phyloP scores from a whole-genome alignment of 1,140 invertebrate genomes.

The Ostrea edulis region DNA sequence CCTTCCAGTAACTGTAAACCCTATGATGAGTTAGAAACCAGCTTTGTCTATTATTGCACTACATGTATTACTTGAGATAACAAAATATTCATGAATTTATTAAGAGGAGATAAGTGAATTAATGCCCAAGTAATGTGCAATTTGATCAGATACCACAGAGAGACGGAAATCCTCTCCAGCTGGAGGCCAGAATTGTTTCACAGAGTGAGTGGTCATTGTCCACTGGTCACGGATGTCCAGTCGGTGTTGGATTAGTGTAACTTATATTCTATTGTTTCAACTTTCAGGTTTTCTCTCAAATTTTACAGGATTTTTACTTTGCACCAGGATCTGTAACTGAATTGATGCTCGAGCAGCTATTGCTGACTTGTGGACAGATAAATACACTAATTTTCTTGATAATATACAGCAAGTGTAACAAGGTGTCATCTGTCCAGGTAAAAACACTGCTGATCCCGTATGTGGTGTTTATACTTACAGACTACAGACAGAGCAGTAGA shows the following conservation, averaged over 20 bases:
- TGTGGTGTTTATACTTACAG: neutral
- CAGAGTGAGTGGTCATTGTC: neutral
- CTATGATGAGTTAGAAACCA: neutral
- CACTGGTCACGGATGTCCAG: neutral
- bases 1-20: too few species aligned
- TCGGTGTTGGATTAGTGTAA: neutral
- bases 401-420: neutral
- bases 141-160: conserved; percentile 21
- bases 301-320: neutral
- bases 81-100: conserved; percentile 23
- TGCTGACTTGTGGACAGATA: neutral
- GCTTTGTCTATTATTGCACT: neutral
- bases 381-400: neutral
- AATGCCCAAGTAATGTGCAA: neutral
- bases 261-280: neutral
- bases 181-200: neutral
- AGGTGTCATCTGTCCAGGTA: neutral
- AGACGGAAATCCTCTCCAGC: neutral
- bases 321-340: neutral
- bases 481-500: conserved; percentile 1
- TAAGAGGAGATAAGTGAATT: conserved; percentile 15
- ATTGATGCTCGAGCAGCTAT: neutral
- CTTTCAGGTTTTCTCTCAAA: neutral
- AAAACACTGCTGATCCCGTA: neutral
- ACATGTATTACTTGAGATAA: neutral